Evolutionary conservation across 2,888 invertebrate genomes (phyloP), one percentile per base, ranked within the genome.

Genomic region (Xestia xanthographa): DNA sequence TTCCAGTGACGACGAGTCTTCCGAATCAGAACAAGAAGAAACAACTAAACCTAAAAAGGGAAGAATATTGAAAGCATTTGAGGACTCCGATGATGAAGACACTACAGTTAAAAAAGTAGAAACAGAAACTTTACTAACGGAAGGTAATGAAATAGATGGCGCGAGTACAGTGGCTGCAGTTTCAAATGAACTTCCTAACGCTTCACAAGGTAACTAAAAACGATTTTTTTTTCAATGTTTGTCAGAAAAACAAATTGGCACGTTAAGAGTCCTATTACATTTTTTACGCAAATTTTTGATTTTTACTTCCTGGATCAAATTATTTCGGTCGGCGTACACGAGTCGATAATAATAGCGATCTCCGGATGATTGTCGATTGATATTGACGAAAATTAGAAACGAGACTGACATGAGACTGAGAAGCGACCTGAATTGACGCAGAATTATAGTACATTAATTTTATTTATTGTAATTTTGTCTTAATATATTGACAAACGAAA

Each of bases 11-110:
- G 90, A 92, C 34, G 93, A 94, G 56, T 93, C 93, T 11, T 94
- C 93, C 43, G 94, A 93, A 79, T 93, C 95, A 9, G 94, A 94
- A 80, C 88, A 90, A 50, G 94, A 94, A 56, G 88, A 92, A 79
- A 77, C 82, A 17, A 71, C 74, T 8, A 94, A 91, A 70, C 89
- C 91, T 26, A 95, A 91, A 80, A 96, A 94, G 85, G 92, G 96
- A 5, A 93, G 96, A 87, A 96, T 96, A 80, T 90, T 96, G 70
- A 96, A 96, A 89, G 96, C 96, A 0, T 96, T 96, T 89, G 96
- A 95, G 89, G 96, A 96, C 89, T 96, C 96, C 2, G 96, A 96
- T 89, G 96, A 96, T 82, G 96, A 96, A 85, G 90, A 90, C 38
- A 9, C 11, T 41, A 50, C 50, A 29, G 63, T 67, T 11, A 84